These are phyloP conservation scores for Taenioides sp. DNA, from an alignment of 2,797 vertebrate genomes.

Conservation along the genomic window DNA sequence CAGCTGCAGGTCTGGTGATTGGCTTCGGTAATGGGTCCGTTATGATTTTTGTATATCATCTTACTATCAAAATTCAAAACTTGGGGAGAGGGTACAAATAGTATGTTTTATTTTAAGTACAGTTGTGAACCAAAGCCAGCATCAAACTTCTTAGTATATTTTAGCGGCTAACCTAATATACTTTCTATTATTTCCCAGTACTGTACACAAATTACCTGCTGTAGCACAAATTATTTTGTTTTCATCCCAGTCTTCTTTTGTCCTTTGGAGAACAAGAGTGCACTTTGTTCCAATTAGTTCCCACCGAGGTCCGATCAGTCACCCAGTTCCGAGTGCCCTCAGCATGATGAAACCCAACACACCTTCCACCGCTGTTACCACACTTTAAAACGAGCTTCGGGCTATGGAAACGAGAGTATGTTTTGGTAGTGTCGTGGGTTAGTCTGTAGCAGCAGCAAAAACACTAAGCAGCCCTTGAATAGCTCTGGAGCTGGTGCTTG, in stretches of 20 bases:
- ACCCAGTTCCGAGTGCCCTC: conserved; percentile 46
- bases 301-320: conserved; percentile 60
- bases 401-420: conserved; percentile 20
- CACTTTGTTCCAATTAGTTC: conserved; percentile 77
- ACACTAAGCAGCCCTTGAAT: too few species aligned
- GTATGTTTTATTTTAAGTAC: not conserved
- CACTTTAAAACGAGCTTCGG: conserved; percentile 57
- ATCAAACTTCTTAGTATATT: not conserved
- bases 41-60: too few species aligned
- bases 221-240: conserved; percentile 51
- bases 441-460: too few species aligned
- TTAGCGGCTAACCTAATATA: not conserved
- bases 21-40: too few species aligned
- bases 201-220: conserved; percentile 61
- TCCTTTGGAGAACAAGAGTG: conserved; percentile 54
- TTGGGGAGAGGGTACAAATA: not conserved
- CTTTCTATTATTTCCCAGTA: conserved; percentile 14
- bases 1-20: too few species aligned
- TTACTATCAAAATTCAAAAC: too few species aligned
- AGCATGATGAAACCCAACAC: conserved; percentile 67
- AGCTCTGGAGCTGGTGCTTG: too few species aligned
- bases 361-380: conserved; percentile 54
- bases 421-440: not conserved
- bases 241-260: conserved; percentile 33
- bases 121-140: not conserved